phyloP scores from a whole-genome alignment of 1,140 invertebrate species.

The Drosophila arizonae region DNA sequence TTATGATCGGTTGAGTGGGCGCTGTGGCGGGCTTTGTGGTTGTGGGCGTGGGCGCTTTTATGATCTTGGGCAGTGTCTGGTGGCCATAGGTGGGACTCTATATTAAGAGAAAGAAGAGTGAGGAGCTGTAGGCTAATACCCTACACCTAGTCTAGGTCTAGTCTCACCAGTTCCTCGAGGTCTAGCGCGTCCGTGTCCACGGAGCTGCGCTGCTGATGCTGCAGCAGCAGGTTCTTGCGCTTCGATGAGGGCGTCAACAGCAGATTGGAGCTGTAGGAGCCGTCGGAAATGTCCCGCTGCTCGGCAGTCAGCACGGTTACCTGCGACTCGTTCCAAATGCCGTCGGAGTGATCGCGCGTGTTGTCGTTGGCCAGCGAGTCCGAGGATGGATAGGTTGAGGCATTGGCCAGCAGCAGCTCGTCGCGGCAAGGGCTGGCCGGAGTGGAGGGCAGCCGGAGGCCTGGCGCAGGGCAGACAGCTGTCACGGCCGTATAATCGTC shows the following conservation, averaged over 20 bases:
- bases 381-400: slow-evolving; percentile 90
- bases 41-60: slow-evolving; percentile 63
- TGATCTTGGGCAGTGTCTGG: slow-evolving; percentile 68
- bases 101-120: too few relatives aligned
- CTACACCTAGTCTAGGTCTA: background rate
- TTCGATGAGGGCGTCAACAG: slow-evolving; percentile 89
- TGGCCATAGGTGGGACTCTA: slow-evolving; percentile 75
- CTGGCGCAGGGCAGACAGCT: slow-evolving; percentile 10
- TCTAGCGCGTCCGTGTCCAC: slow-evolving; percentile 91
- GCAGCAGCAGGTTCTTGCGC: slow-evolving; percentile 89
- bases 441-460: slow-evolving; percentile 82
- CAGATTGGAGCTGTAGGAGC: slow-evolving; percentile 82
- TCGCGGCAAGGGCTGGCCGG: slow-evolving; percentile 84
- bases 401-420: slow-evolving; percentile 68
- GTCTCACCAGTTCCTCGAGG: slow-evolving; percentile 86
- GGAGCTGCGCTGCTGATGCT: slow-evolving; percentile 92
- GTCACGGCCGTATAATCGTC: slow-evolving; percentile 56
- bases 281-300: slow-evolving; percentile 80
- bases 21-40: slow-evolving; percentile 25
- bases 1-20: slow-evolving; percentile 33
- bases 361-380: slow-evolving; percentile 90
- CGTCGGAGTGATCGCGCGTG: slow-evolving; percentile 91
- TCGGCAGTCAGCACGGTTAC: slow-evolving; percentile 90
- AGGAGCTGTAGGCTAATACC: too few relatives aligned
- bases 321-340: slow-evolving; percentile 94